A percentile compares a stretch with the other conserved stretches of the same genome.
These are phyloP conservation scores for Pipistrellus pipistrellus DNA, from an alignment of 2,797 vertebrate species.

Conservation along the genomic window DNA sequence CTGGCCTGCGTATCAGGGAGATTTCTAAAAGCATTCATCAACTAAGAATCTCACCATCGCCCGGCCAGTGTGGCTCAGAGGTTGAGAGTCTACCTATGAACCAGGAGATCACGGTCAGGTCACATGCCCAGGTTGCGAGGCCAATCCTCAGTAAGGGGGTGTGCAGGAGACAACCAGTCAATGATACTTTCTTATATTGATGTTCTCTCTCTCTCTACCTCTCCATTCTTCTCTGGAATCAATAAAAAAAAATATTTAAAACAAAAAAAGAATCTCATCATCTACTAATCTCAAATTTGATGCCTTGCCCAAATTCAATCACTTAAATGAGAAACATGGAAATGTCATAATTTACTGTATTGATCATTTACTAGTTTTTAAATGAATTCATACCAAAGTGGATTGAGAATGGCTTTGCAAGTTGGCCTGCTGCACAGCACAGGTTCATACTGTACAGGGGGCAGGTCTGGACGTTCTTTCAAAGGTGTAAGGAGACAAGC, in stretches of 20 bases:
- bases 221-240: too few relatives aligned
- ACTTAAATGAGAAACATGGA: neutral
- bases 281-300: slow-evolving; percentile 19
- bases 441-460: slow-evolving; percentile 97
- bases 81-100: too few relatives aligned
- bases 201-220: too few relatives aligned
- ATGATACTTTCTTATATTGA: too few relatives aligned
- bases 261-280: neutral
- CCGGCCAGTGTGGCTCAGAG: too few relatives aligned
- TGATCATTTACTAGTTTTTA: slow-evolving; percentile 46
- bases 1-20: neutral
- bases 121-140: too few relatives aligned
- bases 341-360: neutral
- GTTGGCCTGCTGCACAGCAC: slow-evolving; percentile 96
- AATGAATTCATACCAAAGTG: slow-evolving; percentile 93
- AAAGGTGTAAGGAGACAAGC: slow-evolving; percentile 97
- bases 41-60: neutral
- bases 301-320: neutral
- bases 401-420: slow-evolving; percentile 98
- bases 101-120: too few relatives aligned
- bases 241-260: too few relatives aligned
- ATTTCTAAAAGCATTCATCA: slow-evolving; percentile 6
- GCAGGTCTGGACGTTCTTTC: slow-evolving; percentile 95
- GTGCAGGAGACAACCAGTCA: too few relatives aligned
- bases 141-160: too few relatives aligned